Conservation (phyloP, 2,888 invertebrate species). For the Diloba caeruleocephala region DNA sequence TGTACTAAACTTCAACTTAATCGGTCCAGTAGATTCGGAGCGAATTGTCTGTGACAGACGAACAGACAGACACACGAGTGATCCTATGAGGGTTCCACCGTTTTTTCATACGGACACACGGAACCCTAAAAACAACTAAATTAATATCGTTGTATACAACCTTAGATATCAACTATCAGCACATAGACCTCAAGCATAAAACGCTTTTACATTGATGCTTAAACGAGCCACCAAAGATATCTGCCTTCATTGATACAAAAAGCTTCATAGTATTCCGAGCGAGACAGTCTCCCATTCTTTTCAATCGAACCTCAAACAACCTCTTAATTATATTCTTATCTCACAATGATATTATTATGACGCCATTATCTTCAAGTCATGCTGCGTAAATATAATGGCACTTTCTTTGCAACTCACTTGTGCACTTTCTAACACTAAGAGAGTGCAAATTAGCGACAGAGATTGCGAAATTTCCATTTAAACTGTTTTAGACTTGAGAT, state of each 20-base stretch:
- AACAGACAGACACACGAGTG: no score
- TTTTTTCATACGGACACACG: no score
- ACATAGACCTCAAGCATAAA: background rate
- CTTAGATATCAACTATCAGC: background rate
- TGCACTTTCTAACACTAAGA: slow-evolving; percentile 45
- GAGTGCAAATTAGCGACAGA: slow-evolving; percentile 14
- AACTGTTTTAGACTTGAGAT: slow-evolving; percentile 1
- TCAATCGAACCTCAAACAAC: slow-evolving; percentile 21
- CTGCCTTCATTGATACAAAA: slow-evolving; percentile 4
- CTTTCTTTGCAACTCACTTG: slow-evolving; percentile 44
- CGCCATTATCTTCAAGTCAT: slow-evolving; percentile 43
- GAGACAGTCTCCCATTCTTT: slow-evolving; percentile 22
- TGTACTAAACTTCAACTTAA: no score
- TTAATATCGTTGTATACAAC: no score
- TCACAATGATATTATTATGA: slow-evolving; percentile 47
- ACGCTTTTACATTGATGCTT: background rate
- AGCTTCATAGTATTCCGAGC: slow-evolving; percentile 5
- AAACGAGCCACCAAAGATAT: background rate
- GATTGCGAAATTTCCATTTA: slow-evolving; percentile 14
- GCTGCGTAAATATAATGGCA: slow-evolving; percentile 42
- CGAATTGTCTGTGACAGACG: no score
- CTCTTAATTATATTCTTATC: slow-evolving; percentile 33
- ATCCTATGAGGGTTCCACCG: no score
- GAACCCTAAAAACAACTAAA: no score
- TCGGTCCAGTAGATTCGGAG: no score